phyloP scores from a whole-genome alignment of 2,113 vertebrate species.

The Tachysurus fulvidraco region DNA sequence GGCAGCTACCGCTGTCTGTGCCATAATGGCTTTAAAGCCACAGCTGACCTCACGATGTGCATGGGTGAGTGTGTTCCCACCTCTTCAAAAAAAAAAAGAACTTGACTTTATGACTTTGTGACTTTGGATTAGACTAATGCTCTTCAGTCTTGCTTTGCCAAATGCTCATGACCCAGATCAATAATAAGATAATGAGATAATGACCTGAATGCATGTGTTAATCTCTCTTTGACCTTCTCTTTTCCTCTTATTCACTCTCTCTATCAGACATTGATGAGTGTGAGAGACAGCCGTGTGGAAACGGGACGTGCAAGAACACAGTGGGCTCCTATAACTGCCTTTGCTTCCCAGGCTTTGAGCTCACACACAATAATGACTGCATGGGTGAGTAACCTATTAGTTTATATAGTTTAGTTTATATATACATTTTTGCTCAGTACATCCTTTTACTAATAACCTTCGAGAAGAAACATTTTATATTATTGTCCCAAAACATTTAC shows the following conservation, averaged over 20 bases:
- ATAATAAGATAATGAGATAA: constrained; percentile 3
- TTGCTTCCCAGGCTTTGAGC: constrained; percentile 89
- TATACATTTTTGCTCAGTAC: neutral
- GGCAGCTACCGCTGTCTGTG: constrained; percentile 89
- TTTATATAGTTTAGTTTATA: neutral
- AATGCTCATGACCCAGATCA: neutral
- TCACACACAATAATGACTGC: constrained; percentile 88
- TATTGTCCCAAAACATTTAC: neutral
- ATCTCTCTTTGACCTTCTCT: neutral
- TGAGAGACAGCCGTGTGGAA: constrained; percentile 86
- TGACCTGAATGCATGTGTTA: neutral
- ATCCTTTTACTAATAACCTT: neutral
- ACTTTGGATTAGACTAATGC: constrained; percentile 1
- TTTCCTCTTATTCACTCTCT: constrained; percentile 33
- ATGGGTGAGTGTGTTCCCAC: constrained; percentile 75
- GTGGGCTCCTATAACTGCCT: constrained; percentile 94
- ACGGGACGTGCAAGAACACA: constrained; percentile 91
- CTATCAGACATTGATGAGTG: constrained; percentile 87
- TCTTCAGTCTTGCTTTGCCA: neutral
- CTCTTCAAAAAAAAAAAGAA: neutral
- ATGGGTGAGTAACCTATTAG: constrained; percentile 74
- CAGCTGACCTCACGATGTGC: constrained; percentile 87
- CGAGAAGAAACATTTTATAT: neutral
- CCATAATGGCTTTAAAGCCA: constrained; percentile 88
- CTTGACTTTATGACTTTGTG: neutral